Evolutionary conservation across 2,797 vertebrate species (phyloP), one percentile per base, ranked within the genome.

Genomic region (Lepus oiostolus): DNA sequence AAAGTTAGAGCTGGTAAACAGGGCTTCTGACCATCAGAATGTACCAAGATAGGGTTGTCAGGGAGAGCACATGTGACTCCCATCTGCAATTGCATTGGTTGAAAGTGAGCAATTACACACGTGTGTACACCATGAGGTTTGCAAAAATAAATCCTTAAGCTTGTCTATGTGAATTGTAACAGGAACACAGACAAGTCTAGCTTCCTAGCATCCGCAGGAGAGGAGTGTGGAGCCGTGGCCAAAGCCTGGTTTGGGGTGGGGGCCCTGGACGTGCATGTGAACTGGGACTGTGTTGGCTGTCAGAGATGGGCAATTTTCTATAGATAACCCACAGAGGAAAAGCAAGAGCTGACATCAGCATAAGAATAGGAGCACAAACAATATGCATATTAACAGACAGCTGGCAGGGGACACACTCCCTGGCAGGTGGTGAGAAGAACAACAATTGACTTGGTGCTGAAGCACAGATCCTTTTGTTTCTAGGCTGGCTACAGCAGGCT

Each of bases 341-440:
- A 7, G 35, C 26, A 26, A 65, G 95, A 42, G 72, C 72, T 77
- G 74, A 68, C 50, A 32, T 83, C 90, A 88, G 88, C 88, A 13
- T 86, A 35, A 93, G 86, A 95, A 85, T 7, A 62, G 79, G 28
- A 42, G 14, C 30, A 7, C 54, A 50, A 32, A 95, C 90, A 72
- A 62, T 3, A 22, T 3, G 58, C 83, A 67, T 72, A 50, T 50
- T 90, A 16, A 52, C 30, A 70, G 84, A 52, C 38, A 68, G 94
- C 52, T 65, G 54, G 38, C 63, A 2, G 12, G 70, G 75, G 88
- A 75, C 84, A 10, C 30, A 26, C 28, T 38, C 42, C 4, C 63
- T 22, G 79, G 95, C 93, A 91, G 90, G 79, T 77, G 83, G 38
- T 32, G 70, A 62, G 68, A 70, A 50, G 14, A 77, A 81, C 28